phyloP scores from a whole-genome alignment of 2,888 invertebrate genomes.

The Ornithoptera alexandrae region DNA sequence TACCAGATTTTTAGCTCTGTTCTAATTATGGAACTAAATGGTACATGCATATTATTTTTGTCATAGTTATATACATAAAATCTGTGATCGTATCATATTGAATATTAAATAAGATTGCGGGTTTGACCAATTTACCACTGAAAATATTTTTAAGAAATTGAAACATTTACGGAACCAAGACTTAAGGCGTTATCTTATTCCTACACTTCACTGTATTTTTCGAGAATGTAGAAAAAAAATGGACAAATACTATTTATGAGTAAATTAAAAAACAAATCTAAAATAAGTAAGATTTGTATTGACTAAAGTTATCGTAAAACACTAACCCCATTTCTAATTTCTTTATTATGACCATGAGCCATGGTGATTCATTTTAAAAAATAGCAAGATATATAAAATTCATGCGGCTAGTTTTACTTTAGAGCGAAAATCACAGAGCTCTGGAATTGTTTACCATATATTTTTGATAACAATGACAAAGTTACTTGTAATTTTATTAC shows the following conservation, averaged over 20 bases:
- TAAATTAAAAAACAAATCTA: neutral
- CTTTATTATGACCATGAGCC: conserved; percentile 2
- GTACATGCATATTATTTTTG: neutral
- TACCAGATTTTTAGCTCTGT: conserved; percentile 14
- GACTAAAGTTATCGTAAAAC: neutral
- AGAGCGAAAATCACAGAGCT: neutral
- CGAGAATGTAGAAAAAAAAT: neutral
- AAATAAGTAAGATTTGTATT: neutral
- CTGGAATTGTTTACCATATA: neutral
- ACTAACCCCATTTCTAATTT: conserved; percentile 17
- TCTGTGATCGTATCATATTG: neutral
- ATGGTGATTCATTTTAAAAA: neutral
- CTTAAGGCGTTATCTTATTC: no score
- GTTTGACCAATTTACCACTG: neutral
- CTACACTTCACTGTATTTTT: neutral
- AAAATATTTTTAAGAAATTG: neutral
- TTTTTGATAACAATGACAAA: neutral
- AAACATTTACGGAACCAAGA: neutral
- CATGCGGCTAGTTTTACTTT: neutral
- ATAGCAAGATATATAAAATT: neutral
- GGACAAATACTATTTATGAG: neutral
- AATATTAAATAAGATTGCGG: neutral
- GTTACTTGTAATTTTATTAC: neutral
- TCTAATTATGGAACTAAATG: neutral
- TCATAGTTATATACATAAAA: conserved; percentile 7